Evolutionary conservation across 2,113 vertebrate genomes (phyloP), one percentile per base, ranked within the genome.

Genomic region (Gallinago undulata): DNA sequence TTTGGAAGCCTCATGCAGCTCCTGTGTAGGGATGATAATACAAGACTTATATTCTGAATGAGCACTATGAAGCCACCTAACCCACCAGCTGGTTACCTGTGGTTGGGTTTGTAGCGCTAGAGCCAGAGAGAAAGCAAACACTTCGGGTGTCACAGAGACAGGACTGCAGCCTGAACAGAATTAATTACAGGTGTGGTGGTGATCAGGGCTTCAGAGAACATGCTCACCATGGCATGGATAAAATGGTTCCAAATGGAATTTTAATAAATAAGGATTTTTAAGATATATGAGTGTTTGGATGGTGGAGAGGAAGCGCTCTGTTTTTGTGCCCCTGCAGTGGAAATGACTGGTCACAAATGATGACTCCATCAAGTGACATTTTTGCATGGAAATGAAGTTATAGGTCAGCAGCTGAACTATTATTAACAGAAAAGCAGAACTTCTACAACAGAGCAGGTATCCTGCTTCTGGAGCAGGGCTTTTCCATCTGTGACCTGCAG

Each of bases 131-230:
- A 78, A 91, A 81, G 51, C 64, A 93, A 91, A 87, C 22, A 4
- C 30, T 45, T 0, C 0, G n/a, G 39, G 2, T 55, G 47, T 21
- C 8, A 9, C 4, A 2, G 51, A 84, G 33, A 10, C 60, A 48
- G 19, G 24, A 69, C 28, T 1, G 0, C 31, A 93, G 59, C 63
- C 37, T 1, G 0, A 50, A 59, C 67, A 90, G 82, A 89, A 88
- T n/a, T 67, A 70, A 55, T 86, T 43, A 60, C 47, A 69, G 78
- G 13, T 39, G 25, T 47, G 37, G 10, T 37, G 16, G 25, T 53
- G 41, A 83, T 5, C 4, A 2, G 25, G 37, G 50, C 70, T 85
- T 86, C 45, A 22, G 51, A 83, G 37, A 50, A 43, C 1, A 3
- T 1, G 19, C 45, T 73, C 24, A 24, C 18, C 1, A 0, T 10